Conservation (phyloP, 2,797 vertebrate species). For the Heterohyrax brucei region DNA sequence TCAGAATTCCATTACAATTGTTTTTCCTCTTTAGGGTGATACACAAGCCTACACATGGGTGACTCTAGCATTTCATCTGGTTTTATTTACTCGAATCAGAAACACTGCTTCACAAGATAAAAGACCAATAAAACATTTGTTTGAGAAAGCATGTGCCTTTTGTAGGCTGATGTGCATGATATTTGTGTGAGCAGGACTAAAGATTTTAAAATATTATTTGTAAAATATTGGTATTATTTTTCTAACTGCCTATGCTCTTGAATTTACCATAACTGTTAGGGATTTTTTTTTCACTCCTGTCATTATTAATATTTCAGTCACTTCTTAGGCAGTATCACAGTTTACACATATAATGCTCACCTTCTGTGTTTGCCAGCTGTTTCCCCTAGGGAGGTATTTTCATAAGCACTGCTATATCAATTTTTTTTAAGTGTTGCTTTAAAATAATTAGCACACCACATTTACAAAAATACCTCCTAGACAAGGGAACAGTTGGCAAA, state of each 20-base stretch:
- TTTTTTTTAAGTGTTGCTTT: no score
- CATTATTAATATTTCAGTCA: conserved; percentile 51
- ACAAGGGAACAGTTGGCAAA: no score
- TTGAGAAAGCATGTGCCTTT: conserved; percentile 21
- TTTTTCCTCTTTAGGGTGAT: neutral
- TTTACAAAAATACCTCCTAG: no score
- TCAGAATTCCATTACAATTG: neutral
- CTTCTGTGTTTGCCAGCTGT: no score
- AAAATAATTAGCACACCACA: no score
- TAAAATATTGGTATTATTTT: neutral
- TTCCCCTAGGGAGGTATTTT: no score
- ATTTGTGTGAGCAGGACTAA: conserved; percentile 46
- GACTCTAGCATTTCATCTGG: neutral
- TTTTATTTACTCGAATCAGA: conserved; percentile 20
- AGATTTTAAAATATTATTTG: conserved; percentile 58
- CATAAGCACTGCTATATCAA: no score
- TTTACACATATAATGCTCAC: no score
- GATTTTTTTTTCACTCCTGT: neutral
- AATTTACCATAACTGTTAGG: conserved; percentile 40
- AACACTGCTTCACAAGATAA: conserved; percentile 37
- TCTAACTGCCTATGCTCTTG: neutral
- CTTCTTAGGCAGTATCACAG: neutral
- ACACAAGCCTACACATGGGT: neutral
- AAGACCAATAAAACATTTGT: conserved; percentile 59
- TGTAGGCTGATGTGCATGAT: neutral